Percentiles rank a stretch among this genome's conserved stretches.
phyloP scores from a whole-genome alignment of 2,113 vertebrate species.

The Malurus cyaneus region DNA sequence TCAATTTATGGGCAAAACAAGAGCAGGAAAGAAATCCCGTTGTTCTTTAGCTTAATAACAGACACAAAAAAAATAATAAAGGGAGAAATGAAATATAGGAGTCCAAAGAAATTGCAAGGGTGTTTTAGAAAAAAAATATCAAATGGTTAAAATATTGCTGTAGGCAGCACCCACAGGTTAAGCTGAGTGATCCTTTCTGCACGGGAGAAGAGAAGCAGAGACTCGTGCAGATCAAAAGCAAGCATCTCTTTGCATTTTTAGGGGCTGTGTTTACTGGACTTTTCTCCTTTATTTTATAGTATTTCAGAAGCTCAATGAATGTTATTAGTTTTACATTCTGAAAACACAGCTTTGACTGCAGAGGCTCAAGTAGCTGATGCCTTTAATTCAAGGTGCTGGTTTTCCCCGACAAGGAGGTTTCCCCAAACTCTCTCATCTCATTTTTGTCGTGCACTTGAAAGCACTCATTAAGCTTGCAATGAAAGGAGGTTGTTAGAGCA shows the following conservation, averaged over 20 bases:
- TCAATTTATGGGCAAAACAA: slow-evolving; percentile 27
- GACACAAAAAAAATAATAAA: background rate
- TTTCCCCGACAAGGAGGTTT: slow-evolving; percentile 23
- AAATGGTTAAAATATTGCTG: background rate
- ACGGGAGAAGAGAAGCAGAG: background rate
- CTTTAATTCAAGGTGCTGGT: slow-evolving; percentile 42
- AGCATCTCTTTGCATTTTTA: slow-evolving; percentile 1
- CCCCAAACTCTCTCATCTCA: slow-evolving; percentile 38
- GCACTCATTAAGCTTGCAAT: slow-evolving; percentile 21
- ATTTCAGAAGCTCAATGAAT: background rate
- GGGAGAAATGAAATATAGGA: background rate
- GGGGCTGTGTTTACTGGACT: slow-evolving; percentile 1
- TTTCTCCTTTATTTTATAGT: background rate
- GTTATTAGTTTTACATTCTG: background rate
- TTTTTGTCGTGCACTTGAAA: slow-evolving; percentile 9
- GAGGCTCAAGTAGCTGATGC: background rate
- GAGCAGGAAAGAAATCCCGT: background rate
- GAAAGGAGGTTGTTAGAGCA: slow-evolving; percentile 32
- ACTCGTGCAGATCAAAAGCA: slow-evolving; percentile 24
- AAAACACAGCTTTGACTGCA: slow-evolving; percentile 6
- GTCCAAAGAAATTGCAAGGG: background rate
- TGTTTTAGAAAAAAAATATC: background rate
- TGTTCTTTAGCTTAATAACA: background rate
- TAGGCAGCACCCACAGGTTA: background rate
- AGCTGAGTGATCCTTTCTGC: background rate